These are phyloP conservation scores for Listrodromus nycthemerus DNA, from an alignment of 2,888 invertebrate genomes.

Conservation along the genomic window DNA sequence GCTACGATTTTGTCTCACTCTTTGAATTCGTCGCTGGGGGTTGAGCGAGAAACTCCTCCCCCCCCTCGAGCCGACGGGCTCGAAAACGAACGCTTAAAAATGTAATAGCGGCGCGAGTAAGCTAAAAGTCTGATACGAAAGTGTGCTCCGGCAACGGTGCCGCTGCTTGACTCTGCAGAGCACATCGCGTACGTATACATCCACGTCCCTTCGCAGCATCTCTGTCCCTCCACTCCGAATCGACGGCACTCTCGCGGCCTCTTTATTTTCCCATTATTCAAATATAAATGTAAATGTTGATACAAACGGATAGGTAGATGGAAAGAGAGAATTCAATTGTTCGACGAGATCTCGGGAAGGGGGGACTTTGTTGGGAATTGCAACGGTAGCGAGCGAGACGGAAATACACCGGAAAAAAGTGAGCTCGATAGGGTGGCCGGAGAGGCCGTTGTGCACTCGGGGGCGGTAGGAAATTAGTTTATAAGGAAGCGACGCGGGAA, in stretches of 20 bases:
- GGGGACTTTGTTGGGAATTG: slow-evolving; percentile 60
- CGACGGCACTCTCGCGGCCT: slow-evolving; percentile 69
- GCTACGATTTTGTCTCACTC: slow-evolving; percentile 39
- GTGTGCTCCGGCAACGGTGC: slow-evolving; percentile 44
- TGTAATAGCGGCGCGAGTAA: slow-evolving; percentile 69
- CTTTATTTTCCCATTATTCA: slow-evolving; percentile 85
- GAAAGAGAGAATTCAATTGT: slow-evolving; percentile 85
- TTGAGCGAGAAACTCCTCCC: slow-evolving; percentile 36
- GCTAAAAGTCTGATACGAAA: slow-evolving; percentile 68
- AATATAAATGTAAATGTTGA: slow-evolving; percentile 85
- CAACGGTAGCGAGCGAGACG: slow-evolving; percentile 62
- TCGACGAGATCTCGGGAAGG: slow-evolving; percentile 73
- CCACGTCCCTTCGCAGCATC: slow-evolving; percentile 29
- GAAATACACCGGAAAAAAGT: slow-evolving; percentile 33
- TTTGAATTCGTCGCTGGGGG: slow-evolving; percentile 49
- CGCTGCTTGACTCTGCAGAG: not conserved
- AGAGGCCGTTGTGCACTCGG: slow-evolving; percentile 49
- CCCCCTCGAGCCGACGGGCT: slow-evolving; percentile 77
- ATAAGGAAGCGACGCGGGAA: slow-evolving; percentile 82
- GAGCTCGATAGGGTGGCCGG: slow-evolving; percentile 49
- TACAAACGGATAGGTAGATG: slow-evolving; percentile 85
- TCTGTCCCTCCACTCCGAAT: slow-evolving; percentile 21
- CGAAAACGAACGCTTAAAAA: slow-evolving; percentile 82
- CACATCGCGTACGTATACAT: slow-evolving; percentile 7
- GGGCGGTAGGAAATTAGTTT: slow-evolving; percentile 83